These are phyloP conservation scores for Leptopilina myrica DNA, from an alignment of 2,888 invertebrate genomes.

Conservation along the genomic window DNA sequence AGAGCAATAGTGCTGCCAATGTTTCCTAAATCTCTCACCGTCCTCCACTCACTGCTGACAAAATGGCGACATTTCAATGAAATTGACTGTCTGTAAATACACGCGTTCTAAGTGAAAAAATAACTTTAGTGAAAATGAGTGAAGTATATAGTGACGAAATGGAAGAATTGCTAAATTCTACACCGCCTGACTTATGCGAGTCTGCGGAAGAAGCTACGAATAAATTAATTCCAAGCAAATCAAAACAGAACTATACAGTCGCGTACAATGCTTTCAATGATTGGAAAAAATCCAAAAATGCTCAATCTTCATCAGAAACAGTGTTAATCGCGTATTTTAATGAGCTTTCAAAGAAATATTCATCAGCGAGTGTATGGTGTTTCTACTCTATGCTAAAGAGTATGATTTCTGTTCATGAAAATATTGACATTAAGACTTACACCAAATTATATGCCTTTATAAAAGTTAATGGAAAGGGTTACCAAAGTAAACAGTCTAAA, in stretches of 20 bases:
- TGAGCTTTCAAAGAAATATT: no score
- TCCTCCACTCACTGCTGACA: background rate
- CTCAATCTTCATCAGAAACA: background rate
- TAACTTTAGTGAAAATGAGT: constrained; percentile 1
- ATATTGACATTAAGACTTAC: no score
- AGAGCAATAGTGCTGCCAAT: constrained; percentile 4
- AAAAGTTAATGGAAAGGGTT: no score
- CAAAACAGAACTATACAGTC: background rate
- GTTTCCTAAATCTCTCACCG: constrained; percentile 5
- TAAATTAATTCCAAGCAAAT: background rate
- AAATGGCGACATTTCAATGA: background rate
- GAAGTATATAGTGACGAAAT: background rate
- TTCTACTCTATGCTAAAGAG: no score
- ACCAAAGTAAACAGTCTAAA: no score
- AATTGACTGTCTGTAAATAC: background rate
- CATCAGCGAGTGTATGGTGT: no score
- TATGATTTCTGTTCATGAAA: no score
- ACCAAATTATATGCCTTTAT: no score
- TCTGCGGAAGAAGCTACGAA: background rate
- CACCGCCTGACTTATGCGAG: background rate
- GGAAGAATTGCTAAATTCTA: background rate
- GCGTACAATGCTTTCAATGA: background rate
- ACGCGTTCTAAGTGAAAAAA: background rate
- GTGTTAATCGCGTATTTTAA: no score
- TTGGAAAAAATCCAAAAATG: background rate